These are phyloP conservation scores for Marmota monax DNA, from an alignment of 2,113 vertebrate genomes.

Conservation along the genomic window DNA sequence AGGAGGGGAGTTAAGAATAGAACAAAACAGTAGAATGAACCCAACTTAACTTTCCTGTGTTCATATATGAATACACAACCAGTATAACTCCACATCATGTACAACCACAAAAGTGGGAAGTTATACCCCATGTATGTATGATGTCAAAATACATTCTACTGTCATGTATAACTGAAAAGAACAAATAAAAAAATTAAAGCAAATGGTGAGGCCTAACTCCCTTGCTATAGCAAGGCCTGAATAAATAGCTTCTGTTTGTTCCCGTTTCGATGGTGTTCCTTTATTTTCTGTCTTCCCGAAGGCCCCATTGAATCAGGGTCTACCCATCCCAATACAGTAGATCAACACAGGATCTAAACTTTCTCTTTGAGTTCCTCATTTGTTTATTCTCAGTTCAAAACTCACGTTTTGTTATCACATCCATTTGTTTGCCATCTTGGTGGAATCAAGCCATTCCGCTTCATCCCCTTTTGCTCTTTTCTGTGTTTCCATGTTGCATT, in stretches of 20 bases:
- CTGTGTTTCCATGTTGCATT: neutral
- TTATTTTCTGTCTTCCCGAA: neutral
- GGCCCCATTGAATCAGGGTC: neutral
- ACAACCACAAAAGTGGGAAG: too few species aligned
- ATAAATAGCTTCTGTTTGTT: neutral
- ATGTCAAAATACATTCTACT: too few species aligned
- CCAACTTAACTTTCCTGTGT: too few species aligned
- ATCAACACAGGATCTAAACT: neutral
- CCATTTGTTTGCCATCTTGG: neutral
- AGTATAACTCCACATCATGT: too few species aligned
- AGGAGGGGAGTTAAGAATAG: too few species aligned
- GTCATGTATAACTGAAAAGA: too few species aligned
- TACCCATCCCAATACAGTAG: neutral
- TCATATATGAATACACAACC: too few species aligned
- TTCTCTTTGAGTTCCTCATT: neutral
- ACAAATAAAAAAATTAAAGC: neutral
- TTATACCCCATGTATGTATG: too few species aligned
- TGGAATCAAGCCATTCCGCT: neutral
- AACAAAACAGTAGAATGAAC: too few species aligned
- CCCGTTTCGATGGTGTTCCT: neutral
- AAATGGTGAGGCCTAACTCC: neutral
- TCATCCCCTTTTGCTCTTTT: neutral
- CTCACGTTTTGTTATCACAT: neutral
- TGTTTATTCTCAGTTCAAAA: slow-evolving; percentile 17
- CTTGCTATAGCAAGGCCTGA: neutral